Percentiles rank a stretch among this genome's conserved stretches.
Evolutionary conservation across 30 jellyfish, hydroid and myxozoan species (phyloP).

Genomic region (Turritopsis rubra): DNA sequence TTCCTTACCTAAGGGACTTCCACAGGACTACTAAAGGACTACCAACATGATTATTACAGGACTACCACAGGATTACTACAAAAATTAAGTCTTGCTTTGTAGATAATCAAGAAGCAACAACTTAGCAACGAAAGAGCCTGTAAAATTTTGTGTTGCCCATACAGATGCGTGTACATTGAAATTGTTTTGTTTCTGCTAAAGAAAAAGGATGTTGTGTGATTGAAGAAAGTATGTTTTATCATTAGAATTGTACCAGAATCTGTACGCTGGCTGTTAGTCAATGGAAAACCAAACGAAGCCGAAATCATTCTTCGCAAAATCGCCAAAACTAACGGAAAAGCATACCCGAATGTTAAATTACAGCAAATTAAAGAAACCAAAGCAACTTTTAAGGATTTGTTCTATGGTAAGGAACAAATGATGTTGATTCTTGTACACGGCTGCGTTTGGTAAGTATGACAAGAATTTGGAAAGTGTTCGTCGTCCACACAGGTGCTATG

Average conservation of each 20-base stretch:
- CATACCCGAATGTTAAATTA: neutral
- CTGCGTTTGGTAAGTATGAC: neutral
- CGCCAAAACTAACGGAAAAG: neutral
- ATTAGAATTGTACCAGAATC: slow-evolving; percentile 2
- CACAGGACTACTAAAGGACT: too few species aligned
- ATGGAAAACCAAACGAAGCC: neutral
- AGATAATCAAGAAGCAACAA: too few species aligned
- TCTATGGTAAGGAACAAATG: neutral
- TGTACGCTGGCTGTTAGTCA: neutral
- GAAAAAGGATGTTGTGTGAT: neutral
- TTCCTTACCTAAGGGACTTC: too few species aligned
- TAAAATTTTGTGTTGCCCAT: too few species aligned
- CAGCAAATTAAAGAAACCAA: neutral
- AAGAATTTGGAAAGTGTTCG: too few species aligned
- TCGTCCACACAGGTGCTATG: neutral
- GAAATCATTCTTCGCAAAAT: slow-evolving; percentile 3
- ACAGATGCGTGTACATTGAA: too few species aligned
- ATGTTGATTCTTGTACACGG: neutral
- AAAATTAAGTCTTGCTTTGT: too few species aligned
- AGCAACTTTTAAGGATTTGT: neutral
- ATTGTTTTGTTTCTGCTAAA: neutral
- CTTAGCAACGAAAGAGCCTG: too few species aligned
- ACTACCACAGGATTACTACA: too few species aligned
- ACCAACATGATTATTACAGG: too few species aligned
- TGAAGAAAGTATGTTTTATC: neutral